Base-by-base conservation (phyloP, 2,797 vertebrate species). In the Crenichthys baileyi region DNA sequence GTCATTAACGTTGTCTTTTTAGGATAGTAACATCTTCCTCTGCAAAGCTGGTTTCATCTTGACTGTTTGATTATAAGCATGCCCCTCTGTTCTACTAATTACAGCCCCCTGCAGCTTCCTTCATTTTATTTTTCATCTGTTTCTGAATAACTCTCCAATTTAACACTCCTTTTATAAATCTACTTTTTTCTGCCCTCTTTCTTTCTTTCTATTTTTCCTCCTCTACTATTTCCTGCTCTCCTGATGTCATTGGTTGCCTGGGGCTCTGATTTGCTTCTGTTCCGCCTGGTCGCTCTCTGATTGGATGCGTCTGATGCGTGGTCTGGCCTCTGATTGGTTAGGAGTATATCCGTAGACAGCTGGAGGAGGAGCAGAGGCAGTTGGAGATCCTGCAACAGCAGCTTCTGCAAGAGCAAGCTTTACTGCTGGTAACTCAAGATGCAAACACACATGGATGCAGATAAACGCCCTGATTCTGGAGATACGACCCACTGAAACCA, bases 311-410 rank as follows among this genome's bases (percentile, higher is more conserved):
- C 61, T 67, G 24, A 0, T 13, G 71, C 63, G 24, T 13, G 81
- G 79, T 46, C 79, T 29, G 12, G 82, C 44, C 24, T 77, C 85
- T 61, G 86, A 80, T 89, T 87, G 92, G 90, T 80, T 95, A 98
- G 97, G 97, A 98, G 88, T 98, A 98, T 95, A 98, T 98, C 95
- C 97, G 97, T 95, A 96, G 97, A 86, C 97, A 98, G 96, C 95
- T 98, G 97, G 97, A 98, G 95, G 97, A 98, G 93, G 97, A 98
- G 89, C 97, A 98, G 95, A 97, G 97, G 86, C 97, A 98, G 95
- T 96, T 98, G 97, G 97, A 98, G 96, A 98, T 98, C 94, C 95
- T 98, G 93, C 97, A 98, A 95, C 97, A 98, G 93, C 97, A 98
- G 91, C 96, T 98, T 91, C 96, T 98, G 96, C 97, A 98, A 95